Evolutionary conservation across 2,113 vertebrate genomes (phyloP), one percentile per base, ranked within the genome.

Genomic region (Rhea pennata): DNA sequence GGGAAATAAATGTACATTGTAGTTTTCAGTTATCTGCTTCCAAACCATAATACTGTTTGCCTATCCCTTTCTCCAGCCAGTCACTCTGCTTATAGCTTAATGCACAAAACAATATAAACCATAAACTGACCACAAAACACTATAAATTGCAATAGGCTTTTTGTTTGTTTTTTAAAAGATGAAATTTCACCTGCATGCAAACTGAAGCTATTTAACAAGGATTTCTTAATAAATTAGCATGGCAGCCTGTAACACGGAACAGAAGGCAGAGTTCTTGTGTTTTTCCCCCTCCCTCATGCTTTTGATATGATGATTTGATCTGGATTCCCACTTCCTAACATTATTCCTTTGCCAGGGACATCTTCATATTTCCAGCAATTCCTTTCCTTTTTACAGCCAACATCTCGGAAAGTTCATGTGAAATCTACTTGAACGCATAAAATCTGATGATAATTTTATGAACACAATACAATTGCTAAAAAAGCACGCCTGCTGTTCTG

Each of bases 61-160:
- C 58, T n/a, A 62, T 17, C 33, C 56, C 69, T 59, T 66, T 93
- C 66, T 95, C 91, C 87, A 95, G 76, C 76, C 88, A 70, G 42
- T 83, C 83, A 95, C 76, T 54, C 36, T 88, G 66, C 94, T 95
- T 97, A 97, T 74, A 97, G 84, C 40, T 95, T 94, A 97, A 98
- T 92, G 80, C 61, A 95, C 85, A 95, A 93, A 95, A 39, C 67
- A 95, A 73, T 80, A 93, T 66, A 93, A 97, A 93, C 84, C 75
- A 90, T 81, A 79, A 51, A 96, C 76, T 70, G 87, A 97, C 95
- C 96, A 96, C 93, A 97, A 94, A 90, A 71, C 88, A 92, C 90
- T 96, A 95, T 90, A 95, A 93, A 96, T 72, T 88, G 48, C 69
- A 95, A 58, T 11, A 23, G 73, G 84, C 59, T 90, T 96, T 92